phyloP scores from a whole-genome alignment of 2,888 invertebrate species.

The Nephrocerus scutellatus region DNA sequence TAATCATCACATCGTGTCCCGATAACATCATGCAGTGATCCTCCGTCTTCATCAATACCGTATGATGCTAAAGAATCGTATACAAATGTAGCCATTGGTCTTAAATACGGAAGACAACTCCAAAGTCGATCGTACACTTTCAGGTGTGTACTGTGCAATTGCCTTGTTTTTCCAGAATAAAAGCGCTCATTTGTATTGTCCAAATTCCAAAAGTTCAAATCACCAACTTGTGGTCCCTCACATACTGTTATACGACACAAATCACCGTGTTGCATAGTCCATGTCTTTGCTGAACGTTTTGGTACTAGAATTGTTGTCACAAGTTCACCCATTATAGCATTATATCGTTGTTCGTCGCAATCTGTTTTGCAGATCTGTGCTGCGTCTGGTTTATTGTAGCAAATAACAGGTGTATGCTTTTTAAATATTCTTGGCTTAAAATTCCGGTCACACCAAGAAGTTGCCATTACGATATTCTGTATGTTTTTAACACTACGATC shows the following conservation, averaged over 20 bases:
- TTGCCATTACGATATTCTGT: constrained; percentile 20
- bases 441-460: constrained; percentile 39
- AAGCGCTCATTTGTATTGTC: constrained; percentile 47
- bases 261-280: constrained; percentile 46
- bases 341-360: constrained; percentile 42
- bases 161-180: constrained; percentile 50
- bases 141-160: constrained; percentile 48
- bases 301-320: constrained; percentile 40
- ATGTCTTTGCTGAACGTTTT: constrained; percentile 45
- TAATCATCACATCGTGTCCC: constrained; percentile 51
- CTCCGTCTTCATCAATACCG: constrained; percentile 50
- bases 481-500: no score
- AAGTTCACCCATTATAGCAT: constrained; percentile 37
- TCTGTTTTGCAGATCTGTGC: constrained; percentile 34
- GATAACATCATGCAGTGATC: constrained; percentile 48
- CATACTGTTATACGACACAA: constrained; percentile 46
- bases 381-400: constrained; percentile 43
- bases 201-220: constrained; percentile 49
- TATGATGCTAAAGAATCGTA: constrained; percentile 47
- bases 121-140: constrained; percentile 49
- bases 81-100: constrained; percentile 50
- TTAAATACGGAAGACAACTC: constrained; percentile 48
- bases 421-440: constrained; percentile 34
- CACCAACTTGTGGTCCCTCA: constrained; percentile 50
- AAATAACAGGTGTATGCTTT: constrained; percentile 38